Evolutionary conservation across 2,113 vertebrate species (phyloP).

Genomic region (Meleagris gallopavo): DNA sequence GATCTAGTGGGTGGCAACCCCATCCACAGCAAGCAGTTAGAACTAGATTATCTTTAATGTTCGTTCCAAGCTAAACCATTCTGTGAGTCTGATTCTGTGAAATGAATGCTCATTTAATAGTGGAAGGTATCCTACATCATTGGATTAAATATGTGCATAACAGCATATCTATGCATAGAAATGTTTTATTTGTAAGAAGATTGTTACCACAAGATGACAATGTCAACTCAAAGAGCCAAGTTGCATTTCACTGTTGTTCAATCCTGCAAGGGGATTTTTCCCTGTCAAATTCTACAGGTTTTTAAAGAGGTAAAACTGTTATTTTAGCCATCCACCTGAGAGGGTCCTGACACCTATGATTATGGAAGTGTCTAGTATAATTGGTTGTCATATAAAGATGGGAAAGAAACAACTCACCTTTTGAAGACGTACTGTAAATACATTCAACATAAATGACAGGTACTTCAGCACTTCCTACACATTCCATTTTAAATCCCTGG

Average conservation of each 20-base stretch:
- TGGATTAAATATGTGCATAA: neutral
- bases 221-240: neutral
- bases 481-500: neutral
- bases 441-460: neutral
- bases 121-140: neutral
- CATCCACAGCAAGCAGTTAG: too few species aligned
- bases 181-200: neutral
- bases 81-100: too few species aligned
- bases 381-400: neutral
- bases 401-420: neutral
- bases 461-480: neutral
- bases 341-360: neutral
- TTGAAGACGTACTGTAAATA: rapidly evolving
- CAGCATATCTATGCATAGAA: neutral
- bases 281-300: neutral
- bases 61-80: too few species aligned
- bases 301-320: neutral
- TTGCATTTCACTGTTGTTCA: neutral
- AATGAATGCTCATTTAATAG: neutral
- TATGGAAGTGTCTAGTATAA: neutral
- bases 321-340: neutral
- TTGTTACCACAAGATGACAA: neutral
- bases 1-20: too few species aligned
- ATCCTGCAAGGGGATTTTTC: neutral
- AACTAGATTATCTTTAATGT: too few species aligned